Evolutionary conservation across 2,888 invertebrate species (phyloP), one percentile per base, ranked within the genome.

Genomic region (Gnatocerus cornutus): DNA sequence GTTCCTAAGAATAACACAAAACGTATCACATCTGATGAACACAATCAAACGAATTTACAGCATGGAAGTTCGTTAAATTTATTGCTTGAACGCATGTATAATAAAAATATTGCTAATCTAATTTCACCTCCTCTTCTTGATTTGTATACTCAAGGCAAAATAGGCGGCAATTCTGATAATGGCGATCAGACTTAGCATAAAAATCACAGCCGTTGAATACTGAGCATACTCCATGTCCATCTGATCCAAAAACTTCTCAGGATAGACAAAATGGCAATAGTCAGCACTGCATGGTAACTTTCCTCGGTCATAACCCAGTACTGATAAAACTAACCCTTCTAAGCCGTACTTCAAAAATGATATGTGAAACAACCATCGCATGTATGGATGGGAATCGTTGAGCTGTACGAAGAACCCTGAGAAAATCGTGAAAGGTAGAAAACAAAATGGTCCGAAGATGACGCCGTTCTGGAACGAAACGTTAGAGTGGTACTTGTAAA

Each of bases 361-460:
- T 30, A 92, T 85, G 81, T 97, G 93, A 78, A 97, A 96, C 29
- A 97, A 77, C 96, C 96, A 97, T 48, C 90, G 90, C 73, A 96
- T 86, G 78, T 90, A 90, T 0, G 85, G 84, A 6, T 95, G 95
- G 1, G 96, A 93, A 77, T 96, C 95, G 76, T 89, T 89, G 77
- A 93, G 88, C 78, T 92, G 93, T 0, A 98, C 90, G 83, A 98
- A 97, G 86, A 97, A 97, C 4, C 98, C 98, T 63, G 96, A 95
- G 86, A 98, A 97, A 76, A 96, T 88, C 16, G 94, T 89, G 81
- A 97, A 95, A 0, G 98, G 97, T 83, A 95, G 90, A 72, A 94
- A 90, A 78, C 92, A 90, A 73, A 97, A 91, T 6, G 97, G 95
- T 3, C 97, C 98, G 81, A 97, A 90, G 79, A 97, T 91, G 3